These are phyloP conservation scores for Buphagus erythrorhynchus DNA, from an alignment of 2,797 vertebrate species.

Conservation along the genomic window DNA sequence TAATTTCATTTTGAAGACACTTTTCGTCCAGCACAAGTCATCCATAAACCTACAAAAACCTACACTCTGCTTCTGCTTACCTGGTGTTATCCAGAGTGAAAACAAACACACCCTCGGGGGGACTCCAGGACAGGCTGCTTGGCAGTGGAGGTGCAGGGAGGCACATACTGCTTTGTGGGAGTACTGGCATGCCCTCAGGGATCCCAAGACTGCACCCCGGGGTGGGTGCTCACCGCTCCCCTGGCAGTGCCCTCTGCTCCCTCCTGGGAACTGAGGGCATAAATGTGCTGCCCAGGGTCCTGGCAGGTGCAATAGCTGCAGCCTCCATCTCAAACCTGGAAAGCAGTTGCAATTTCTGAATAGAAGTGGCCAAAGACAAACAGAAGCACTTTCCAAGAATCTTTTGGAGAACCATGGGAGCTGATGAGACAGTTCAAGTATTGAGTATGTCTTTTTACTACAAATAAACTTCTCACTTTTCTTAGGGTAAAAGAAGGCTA, in stretches of 20 bases:
- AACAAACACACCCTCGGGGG: rapidly evolving
- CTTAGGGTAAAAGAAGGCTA: not conserved
- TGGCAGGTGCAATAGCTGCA: rapidly evolving
- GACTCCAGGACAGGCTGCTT: not conserved
- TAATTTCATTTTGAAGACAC: not conserved
- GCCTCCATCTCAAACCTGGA: not conserved
- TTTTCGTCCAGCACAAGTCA: not conserved
- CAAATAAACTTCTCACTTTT: not conserved
- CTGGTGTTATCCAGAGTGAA: not conserved
- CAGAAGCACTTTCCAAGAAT: not conserved
- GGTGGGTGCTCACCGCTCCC: not conserved
- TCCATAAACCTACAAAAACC: not conserved
- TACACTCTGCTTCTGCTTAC: not conserved
- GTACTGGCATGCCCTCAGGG: rapidly evolving
- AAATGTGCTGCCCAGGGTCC: not conserved
- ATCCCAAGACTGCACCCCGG: no score
- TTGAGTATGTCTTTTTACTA: not conserved
- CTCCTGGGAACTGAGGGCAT: not conserved
- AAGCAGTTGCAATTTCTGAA: not conserved
- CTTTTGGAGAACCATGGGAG: not conserved
- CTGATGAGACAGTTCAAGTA: not conserved
- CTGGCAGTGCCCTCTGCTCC: rapidly evolving
- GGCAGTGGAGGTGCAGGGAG: not conserved
- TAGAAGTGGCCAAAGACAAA: not conserved
- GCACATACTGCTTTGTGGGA: not conserved